Evolutionary conservation across 2,797 vertebrate species (phyloP).

Genomic region (Peromyscus melanophrys): DNA sequence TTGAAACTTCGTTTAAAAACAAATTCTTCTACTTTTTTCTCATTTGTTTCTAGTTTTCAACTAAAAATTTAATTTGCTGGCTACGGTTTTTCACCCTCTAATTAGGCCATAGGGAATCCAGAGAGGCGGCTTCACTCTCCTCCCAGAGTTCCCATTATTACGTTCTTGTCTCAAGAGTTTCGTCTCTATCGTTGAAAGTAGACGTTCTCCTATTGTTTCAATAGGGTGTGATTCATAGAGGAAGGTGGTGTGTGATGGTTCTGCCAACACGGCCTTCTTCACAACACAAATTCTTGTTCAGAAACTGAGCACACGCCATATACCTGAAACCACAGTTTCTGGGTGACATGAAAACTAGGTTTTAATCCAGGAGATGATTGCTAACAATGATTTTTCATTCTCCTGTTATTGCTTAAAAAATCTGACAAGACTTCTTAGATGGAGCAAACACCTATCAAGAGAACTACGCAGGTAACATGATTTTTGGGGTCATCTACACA

Average conservation of each 20-base stretch:
- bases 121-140: slow-evolving; percentile 85
- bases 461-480: slow-evolving; percentile 83
- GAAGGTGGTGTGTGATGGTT: slow-evolving; percentile 77
- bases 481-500: slow-evolving; percentile 81
- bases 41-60: slow-evolving; percentile 90
- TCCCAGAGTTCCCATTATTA: slow-evolving; percentile 90
- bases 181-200: slow-evolving; percentile 87
- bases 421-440: slow-evolving; percentile 83
- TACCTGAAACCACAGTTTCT: slow-evolving; percentile 73
- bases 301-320: slow-evolving; percentile 71
- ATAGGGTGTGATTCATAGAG: slow-evolving; percentile 79
- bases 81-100: slow-evolving; percentile 91
- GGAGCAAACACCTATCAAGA: slow-evolving; percentile 86
- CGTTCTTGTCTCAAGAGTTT: slow-evolving; percentile 89
- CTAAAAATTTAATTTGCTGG: slow-evolving; percentile 91
- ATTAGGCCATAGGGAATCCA: slow-evolving; percentile 92
- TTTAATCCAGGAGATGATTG: slow-evolving; percentile 80
- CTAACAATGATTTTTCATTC: slow-evolving; percentile 82
- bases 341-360: slow-evolving; percentile 69
- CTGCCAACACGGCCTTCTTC: slow-evolving; percentile 72
- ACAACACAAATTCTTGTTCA: slow-evolving; percentile 68
- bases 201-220: slow-evolving; percentile 83
- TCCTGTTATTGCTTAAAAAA: slow-evolving; percentile 84
- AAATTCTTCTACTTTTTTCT: background rate
- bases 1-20: slow-evolving; percentile 23